Evolutionary conservation across 1,140 invertebrate species (phyloP), one percentile per base, ranked within the genome.

Genomic region (Diplogasteroides magnus): DNA sequence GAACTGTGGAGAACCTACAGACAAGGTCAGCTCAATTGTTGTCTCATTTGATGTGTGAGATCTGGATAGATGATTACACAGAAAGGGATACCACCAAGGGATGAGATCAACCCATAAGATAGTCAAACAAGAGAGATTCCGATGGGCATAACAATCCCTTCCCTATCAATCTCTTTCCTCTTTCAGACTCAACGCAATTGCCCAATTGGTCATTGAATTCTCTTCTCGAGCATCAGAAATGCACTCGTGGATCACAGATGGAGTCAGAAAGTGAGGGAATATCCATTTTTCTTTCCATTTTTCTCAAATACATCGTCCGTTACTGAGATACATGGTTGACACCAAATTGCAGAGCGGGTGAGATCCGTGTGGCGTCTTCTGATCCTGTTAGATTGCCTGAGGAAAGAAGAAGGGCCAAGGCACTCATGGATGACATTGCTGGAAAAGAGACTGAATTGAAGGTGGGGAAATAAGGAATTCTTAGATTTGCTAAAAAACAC

Each of bases 231-330:
- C 69, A 2, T 66, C 61, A 1, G 73, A 70, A 28, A 73, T 66
- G 63, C 73, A 74, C 48, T 74, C 73, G 25, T 74, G 73, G 73
- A 74, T 74, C 59, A 74, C 69, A 2, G 73, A 74, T 60, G 31
- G 69, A 31, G 73, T 69, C 31, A 48, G 73, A 25, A 27, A 55
- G 14, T 61, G 26, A 32, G 57, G 28, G 48, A 19, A 26, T 25
- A 72, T 74, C 28, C 32, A 56, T 14, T 48, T 48, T 48, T 48
- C 6, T 6, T 48, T 48, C 37, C 37, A 48, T 48, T 11, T n/a
- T n/a, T n/a, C n/a, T n/a, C n/a, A n/a, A n/a, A n/a, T n/a, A n/a
- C n/a, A n/a, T n/a, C n/a, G n/a, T n/a, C n/a, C n/a, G n/a, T n/a
- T n/a, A n/a, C n/a, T n/a, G n/a, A n/a, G n/a, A n/a, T n/a, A n/a